phyloP scores from a whole-genome alignment of 2,888 invertebrate genomes.

The Celastrina argiolus region DNA sequence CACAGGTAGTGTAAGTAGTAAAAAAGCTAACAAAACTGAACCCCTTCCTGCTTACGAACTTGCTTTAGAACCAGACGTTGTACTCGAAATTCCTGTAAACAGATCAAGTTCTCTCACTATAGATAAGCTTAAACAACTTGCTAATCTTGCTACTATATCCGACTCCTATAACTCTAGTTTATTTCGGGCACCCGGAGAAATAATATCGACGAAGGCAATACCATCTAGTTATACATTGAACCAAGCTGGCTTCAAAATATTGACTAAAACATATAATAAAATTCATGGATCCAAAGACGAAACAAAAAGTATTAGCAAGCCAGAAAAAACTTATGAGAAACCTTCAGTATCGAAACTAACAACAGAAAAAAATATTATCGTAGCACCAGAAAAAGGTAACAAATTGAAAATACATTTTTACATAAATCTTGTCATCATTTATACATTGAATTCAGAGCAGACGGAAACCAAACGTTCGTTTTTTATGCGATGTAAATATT shows the following conservation, averaged over 20 bases:
- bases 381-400: conserved; percentile 49
- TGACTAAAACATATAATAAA: conserved; percentile 82
- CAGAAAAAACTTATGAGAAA: conserved; percentile 58
- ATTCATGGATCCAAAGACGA: conserved; percentile 67
- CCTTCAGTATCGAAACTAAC: conserved; percentile 44
- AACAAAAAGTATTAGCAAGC: conserved; percentile 57
- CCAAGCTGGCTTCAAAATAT: conserved; percentile 81
- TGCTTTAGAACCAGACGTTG: conserved; percentile 64
- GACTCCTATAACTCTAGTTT: conserved; percentile 72
- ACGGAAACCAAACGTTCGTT: too few relatives aligned
- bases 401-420: neutral
- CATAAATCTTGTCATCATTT: neutral
- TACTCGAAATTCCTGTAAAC: conserved; percentile 66
- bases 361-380: conserved; percentile 48
- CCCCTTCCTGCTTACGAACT: conserved; percentile 65
- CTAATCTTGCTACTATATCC: conserved; percentile 76
- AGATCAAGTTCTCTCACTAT: conserved; percentile 59
- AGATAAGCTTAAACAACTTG: conserved; percentile 74
- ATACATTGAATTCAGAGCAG: too few relatives aligned
- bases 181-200: conserved; percentile 66
- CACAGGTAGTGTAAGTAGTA: conserved; percentile 70
- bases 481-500: neutral
- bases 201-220: conserved; percentile 80
- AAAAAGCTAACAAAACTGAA: conserved; percentile 68
- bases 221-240: conserved; percentile 79